A percentile compares a stretch with the other conserved stretches of the same genome.
Evolutionary conservation across 2,113 vertebrate species (phyloP).

Genomic region (Hiodon tergisus): DNA sequence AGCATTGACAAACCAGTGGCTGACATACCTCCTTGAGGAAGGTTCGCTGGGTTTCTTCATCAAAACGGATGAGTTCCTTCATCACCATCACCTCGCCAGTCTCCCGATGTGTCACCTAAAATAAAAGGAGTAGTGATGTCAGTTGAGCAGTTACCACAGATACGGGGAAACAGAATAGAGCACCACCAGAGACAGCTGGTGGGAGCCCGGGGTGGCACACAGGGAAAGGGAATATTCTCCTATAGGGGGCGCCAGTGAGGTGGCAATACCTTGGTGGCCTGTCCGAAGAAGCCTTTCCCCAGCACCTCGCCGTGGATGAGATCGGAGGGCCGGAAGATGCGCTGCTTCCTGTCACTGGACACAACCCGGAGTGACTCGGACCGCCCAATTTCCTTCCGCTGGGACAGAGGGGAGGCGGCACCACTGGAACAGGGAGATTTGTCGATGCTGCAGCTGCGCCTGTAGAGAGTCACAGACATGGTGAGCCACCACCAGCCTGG

Average conservation of each 20-base stretch:
- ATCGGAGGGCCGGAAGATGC: constrained; percentile 93
- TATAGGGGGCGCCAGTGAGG: background rate
- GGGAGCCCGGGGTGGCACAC: no score
- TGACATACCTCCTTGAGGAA: constrained; percentile 84
- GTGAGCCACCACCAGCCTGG: no score
- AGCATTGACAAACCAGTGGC: background rate
- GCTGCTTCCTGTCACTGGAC: constrained; percentile 64
- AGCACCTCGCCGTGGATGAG: constrained; percentile 91
- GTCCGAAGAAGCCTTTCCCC: constrained; percentile 91
- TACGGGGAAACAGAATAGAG: background rate
- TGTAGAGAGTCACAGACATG: constrained; percentile 40
- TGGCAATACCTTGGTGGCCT: constrained; percentile 84
- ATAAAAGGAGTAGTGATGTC: background rate
- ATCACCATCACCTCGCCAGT: constrained; percentile 98
- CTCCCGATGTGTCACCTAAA: constrained; percentile 85
- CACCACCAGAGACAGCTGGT: background rate
- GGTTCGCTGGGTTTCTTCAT: constrained; percentile 89
- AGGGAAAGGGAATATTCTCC: no score
- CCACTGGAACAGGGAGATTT: constrained; percentile 68
- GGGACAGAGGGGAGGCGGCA: constrained; percentile 62
- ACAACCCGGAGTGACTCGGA: constrained; percentile 83
- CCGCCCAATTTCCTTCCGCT: constrained; percentile 82
- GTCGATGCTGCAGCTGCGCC: constrained; percentile 92
- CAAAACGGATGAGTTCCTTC: constrained; percentile 92
- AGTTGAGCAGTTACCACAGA: background rate